These are phyloP conservation scores for Scaptomyza caliginosa DNA, from an alignment of 2,888 invertebrate species.

Conservation along the genomic window DNA sequence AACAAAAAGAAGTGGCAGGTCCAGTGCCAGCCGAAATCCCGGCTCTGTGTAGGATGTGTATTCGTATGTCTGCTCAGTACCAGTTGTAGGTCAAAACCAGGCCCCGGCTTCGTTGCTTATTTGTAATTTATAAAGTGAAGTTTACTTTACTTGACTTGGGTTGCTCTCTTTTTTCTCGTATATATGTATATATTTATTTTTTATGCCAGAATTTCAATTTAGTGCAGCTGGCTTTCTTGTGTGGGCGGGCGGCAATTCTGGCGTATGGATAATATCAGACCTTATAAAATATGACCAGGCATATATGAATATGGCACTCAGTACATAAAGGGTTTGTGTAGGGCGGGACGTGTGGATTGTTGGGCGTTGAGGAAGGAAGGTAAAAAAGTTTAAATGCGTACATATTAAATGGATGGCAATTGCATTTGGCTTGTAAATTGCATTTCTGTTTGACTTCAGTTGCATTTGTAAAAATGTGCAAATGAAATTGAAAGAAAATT, in stretches of 20 bases:
- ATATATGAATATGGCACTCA: constrained; percentile 29
- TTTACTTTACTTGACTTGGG: constrained; percentile 58
- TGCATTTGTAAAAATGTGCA: constrained; percentile 20
- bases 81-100: constrained; percentile 30
- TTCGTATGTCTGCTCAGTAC: constrained; percentile 1
- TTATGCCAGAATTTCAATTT: constrained; percentile 64
- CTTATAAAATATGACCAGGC: constrained; percentile 54
- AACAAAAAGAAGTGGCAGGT: constrained; percentile 3
- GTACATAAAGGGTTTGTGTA: background rate
- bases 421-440: constrained; percentile 59
- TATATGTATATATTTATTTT: background rate
- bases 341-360: background rate
- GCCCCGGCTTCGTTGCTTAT: constrained; percentile 57
- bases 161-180: constrained; percentile 8
- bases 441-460: constrained; percentile 49
- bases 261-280: constrained; percentile 45
- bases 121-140: constrained; percentile 77
- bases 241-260: constrained; percentile 21
- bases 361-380: too few species aligned
- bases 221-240: constrained; percentile 31
- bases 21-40: constrained; percentile 5
- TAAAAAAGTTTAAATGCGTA: constrained; percentile 35
- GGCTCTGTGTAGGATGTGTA: constrained; percentile 8
- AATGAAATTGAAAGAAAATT: constrained; percentile 44
- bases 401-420: constrained; percentile 58